Evolutionary conservation across 2,797 vertebrate genomes (phyloP), one percentile per base, ranked within the genome.

Genomic region (Hybognathus amarus): DNA sequence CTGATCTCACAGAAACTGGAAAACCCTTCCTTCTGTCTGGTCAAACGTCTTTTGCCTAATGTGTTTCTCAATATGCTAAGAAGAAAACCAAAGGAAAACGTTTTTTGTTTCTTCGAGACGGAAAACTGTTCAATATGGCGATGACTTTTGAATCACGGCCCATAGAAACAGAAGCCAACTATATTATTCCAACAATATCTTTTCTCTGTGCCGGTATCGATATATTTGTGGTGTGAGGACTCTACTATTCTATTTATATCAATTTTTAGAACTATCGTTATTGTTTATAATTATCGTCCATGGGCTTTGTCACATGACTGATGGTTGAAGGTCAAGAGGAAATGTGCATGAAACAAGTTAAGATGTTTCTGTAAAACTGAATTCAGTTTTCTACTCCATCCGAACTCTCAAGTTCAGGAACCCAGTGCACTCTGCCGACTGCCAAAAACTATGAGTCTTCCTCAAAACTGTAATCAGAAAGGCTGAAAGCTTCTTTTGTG

Each of bases 401-500:
- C 20, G 63, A 78, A 27, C 82, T 42, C 75, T 78, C 64, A 67
- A 64, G 73, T 78, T 73, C 64, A 73, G 61, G 54, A 87, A 78
- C 61, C 61, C 42, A 33, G 27, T 59, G 30, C 27, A 50, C 50
- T 67, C 69, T n/a, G 13, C 24, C 68, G 40, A 59, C 77, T 38
- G 45, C 70, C 13, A 36, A 77, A 47, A 80, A 27, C 33, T 56
- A 54, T n/a, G 70, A 81, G 66, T 88, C 76, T 78, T 61, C 56
- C 45, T 59, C 42, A 71, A 33, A 73, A 83, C 76, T 79, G 78
- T 82, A 61, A 77, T 68, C 45, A 81, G 70, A 84, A 73, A 84
- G 83, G 47, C 82, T 88, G 85, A 87, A 85, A 88, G 75, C 30
- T 18, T 66, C 80, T 79, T 90, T 90, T 88, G 85, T 90, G 77